These are phyloP conservation scores for Globia sparganii DNA, from an alignment of 2,888 invertebrate genomes.

Conservation along the genomic window DNA sequence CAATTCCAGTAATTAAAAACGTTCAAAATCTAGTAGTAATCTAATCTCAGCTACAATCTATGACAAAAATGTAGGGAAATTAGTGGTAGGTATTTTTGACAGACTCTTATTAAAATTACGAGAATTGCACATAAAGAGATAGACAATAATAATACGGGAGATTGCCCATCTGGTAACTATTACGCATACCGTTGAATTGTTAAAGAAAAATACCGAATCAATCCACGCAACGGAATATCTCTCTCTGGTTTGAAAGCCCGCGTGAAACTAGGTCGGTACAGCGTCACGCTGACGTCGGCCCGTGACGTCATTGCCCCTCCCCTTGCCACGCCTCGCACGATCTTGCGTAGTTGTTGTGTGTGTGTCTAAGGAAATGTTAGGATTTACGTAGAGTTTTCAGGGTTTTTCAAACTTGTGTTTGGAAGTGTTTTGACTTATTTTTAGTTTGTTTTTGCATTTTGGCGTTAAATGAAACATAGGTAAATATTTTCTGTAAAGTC, in stretches of 20 bases:
- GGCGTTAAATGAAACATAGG: not conserved
- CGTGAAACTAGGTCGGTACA: constrained; percentile 76
- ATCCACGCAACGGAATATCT: constrained; percentile 48
- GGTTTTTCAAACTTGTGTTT: not conserved
- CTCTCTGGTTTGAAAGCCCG: constrained; percentile 61
- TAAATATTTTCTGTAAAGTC: not conserved
- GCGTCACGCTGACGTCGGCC: constrained; percentile 79
- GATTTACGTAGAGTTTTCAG: constrained; percentile 6
- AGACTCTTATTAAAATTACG: too few relatives aligned
- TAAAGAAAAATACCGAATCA: constrained; percentile 35
- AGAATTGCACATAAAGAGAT: too few relatives aligned
- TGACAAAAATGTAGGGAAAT: not conserved
- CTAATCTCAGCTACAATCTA: too few relatives aligned
- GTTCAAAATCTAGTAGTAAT: too few relatives aligned
- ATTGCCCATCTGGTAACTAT: not conserved
- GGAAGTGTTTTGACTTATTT: not conserved
- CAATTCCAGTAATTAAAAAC: too few relatives aligned
- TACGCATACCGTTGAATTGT: constrained; percentile 2
- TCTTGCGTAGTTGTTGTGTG: constrained; percentile 39
- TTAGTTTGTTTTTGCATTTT: constrained; percentile 1
- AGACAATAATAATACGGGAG: too few relatives aligned
- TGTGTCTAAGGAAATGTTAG: not conserved
- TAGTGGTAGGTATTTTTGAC: too few relatives aligned
- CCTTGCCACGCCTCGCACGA: constrained; percentile 76
- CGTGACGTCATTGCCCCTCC: constrained; percentile 84